Base-by-base conservation (phyloP, 2,888 invertebrate species). In the Eristalis pertinax region DNA sequence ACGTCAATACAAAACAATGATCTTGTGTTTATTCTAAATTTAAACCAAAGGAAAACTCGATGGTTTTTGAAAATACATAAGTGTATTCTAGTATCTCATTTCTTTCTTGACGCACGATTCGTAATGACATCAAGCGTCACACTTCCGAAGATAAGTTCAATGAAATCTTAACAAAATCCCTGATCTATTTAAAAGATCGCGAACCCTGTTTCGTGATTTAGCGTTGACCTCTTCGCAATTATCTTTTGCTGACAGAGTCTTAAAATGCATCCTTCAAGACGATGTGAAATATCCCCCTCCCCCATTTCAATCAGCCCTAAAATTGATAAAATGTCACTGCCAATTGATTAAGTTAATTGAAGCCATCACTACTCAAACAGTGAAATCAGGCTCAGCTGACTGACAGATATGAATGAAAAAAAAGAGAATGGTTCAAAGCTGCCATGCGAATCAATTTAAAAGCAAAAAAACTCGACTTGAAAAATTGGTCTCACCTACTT, bases 401-500 rank as follows among this genome's bases (percentile, higher is more conserved):
- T 68, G 65, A 11, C 58, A 10, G 7, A 4, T 29, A 65, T 29
- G 26, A 60, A 60, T 26, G 29, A 65, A 65, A 65, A 65, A 35
- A 63, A 76, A 81, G 41, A 43, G 70, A 85, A 41, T 58, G 58
- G 62, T 81, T 69, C 64, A 72, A 72, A 24, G 19, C 73, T 73
- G 77, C 73, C 77, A 85, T 60, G 81, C 85, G 77, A 85, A 85
- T 81, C 81, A 85, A 82, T 85, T 81, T 82, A 73, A 75, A 72
- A 75, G 73, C 29, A 22, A 84, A 84, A n/a, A 50, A 50, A 8
- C 50, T 2, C 19, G 19, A 50, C 19, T 84, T 84, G 64, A 68
- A 67, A 82, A 69, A 78, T 70, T 67, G 69, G 77, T 82, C 82
- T 86, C 82, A 86, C 85, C 82, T 82, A 77, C 73, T 82, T 81